Evolutionary conservation across 1,140 invertebrate genomes (phyloP), one percentile per base, ranked within the genome.

Genomic region (Muscidifurax raptorellus): DNA sequence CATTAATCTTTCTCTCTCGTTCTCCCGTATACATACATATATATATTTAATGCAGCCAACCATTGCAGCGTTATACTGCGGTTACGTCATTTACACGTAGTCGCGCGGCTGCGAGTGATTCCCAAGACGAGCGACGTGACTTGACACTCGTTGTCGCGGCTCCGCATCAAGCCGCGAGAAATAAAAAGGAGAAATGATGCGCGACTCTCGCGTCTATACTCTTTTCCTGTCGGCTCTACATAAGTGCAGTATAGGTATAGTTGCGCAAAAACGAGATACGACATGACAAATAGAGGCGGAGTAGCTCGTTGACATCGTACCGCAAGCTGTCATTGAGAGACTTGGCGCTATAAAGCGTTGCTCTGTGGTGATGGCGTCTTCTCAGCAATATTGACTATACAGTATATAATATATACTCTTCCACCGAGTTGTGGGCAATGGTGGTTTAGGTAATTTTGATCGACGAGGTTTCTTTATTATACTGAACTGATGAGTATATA

Each of bases 51-150:
- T 81, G 30, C 44, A 15, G 27, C n/a, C 64, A 22, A 27, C 80
- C 69, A 74, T 72, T 83, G 44, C 52, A 36, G 64, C n/a, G 4
- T 32, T 7, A n/a, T n/a, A n/a, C 27, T 71, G 40, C 0, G 76
- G 67, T 84, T 84, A 44, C 76, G 82, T 84, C 82, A 84, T 44
- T 74, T 27, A 64, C 75, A 40, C 64, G 76, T n/a, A 59, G 52
- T 59, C 82, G n/a, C n/a, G n/a, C n/a, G 82, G 22, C 27, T 59
- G 18, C n/a, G 36, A 32, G 69, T 25, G 77, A 81, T 59, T 59
- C 80, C 40, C 80, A 72, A 79, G 77, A 22, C 44, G 4, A n/a
- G 40, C 69, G 75, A 59, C 75, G 82, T 59, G 75, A 52, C 75
- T 76, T 72, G 64, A 78, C 75, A 71, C 72, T 83, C 44, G 75